A percentile compares a stretch with the other conserved stretches of the same genome.
phyloP scores from a whole-genome alignment of 1,140 invertebrate genomes.

The Ips nitidus region DNA sequence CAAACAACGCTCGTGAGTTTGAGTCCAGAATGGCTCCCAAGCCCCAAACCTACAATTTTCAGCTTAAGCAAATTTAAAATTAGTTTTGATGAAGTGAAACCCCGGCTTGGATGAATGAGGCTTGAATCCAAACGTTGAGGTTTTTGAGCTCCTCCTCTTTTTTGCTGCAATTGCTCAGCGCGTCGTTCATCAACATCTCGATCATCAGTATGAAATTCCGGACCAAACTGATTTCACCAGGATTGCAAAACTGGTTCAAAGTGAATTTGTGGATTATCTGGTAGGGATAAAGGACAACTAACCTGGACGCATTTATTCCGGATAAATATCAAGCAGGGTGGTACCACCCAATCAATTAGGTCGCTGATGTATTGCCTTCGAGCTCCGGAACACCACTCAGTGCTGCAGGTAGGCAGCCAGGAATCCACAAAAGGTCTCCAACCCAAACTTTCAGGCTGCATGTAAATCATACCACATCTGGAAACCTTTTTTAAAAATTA shows the following conservation, averaged over 20 bases:
- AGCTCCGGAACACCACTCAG: slow-evolving; percentile 65
- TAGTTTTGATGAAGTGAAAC: slow-evolving; percentile 45
- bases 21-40: slow-evolving; percentile 74
- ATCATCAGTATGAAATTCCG: slow-evolving; percentile 71
- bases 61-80: not conserved
- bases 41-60: slow-evolving; percentile 64
- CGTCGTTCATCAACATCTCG: slow-evolving; percentile 75
- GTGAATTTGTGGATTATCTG: slow-evolving; percentile 43
- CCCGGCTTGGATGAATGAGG: slow-evolving; percentile 72
- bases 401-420: slow-evolving; percentile 69
- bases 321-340: slow-evolving; percentile 67
- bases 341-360: slow-evolving; percentile 76
- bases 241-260: slow-evolving; percentile 64
- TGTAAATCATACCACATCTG: slow-evolving; percentile 90
- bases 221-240: slow-evolving; percentile 74
- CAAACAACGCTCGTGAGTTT: slow-evolving; percentile 72
- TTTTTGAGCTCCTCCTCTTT: slow-evolving; percentile 66
- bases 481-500: slow-evolving; percentile 64
- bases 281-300: not conserved
- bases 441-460: slow-evolving; percentile 73
- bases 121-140: slow-evolving; percentile 69
- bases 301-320: slow-evolving; percentile 64
- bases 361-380: slow-evolving; percentile 63
- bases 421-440: slow-evolving; percentile 70
- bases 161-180: slow-evolving; percentile 56